Conservation (phyloP, 1,140 invertebrate genomes). For the Aphaenogaster ashmeadi region DNA sequence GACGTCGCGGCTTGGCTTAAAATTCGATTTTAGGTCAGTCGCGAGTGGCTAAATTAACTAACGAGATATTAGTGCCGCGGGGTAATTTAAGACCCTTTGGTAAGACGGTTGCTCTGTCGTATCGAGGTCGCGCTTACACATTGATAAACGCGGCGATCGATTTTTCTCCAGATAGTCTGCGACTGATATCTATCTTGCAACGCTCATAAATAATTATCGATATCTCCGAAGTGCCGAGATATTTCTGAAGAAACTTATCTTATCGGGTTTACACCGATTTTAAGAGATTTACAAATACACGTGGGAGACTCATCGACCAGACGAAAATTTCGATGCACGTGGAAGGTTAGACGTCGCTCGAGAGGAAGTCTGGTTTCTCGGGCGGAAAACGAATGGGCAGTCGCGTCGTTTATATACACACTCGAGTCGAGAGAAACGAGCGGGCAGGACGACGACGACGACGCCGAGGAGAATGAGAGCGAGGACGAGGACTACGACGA, state of each 20-base stretch:
- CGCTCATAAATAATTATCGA: conserved; percentile 3
- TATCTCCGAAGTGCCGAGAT: conserved; percentile 9
- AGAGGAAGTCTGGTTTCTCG: conserved; percentile 66
- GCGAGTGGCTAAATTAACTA: conserved; percentile 52
- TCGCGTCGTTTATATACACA: conserved; percentile 43
- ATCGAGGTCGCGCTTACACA: conserved; percentile 42
- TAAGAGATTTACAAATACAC: not conserved
- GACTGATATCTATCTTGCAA: conserved; percentile 32
- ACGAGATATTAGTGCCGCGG: conserved; percentile 54
- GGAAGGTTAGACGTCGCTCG: conserved; percentile 15
- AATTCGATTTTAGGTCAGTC: conserved; percentile 65
- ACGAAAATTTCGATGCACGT: not conserved
- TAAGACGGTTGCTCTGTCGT: conserved; percentile 34
- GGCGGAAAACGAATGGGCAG: conserved; percentile 69
- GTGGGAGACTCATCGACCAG: not conserved
- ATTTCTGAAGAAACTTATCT: conserved; percentile 14
- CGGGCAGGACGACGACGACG: not conserved
- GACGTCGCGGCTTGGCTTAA: conserved; percentile 53
- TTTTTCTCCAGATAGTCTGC: conserved; percentile 16
- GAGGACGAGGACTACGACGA: not conserved
- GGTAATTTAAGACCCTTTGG: conserved; percentile 47
- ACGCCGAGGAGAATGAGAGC: conserved; percentile 23
- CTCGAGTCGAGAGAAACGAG: conserved; percentile 32
- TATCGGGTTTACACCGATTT: not conserved
- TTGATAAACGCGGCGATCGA: conserved; percentile 37